A percentile compares a stretch with the other conserved stretches of the same genome.
These are phyloP conservation scores for Tarsius wallacei DNA, from an alignment of 2,797 vertebrate species.

Conservation along the genomic window DNA sequence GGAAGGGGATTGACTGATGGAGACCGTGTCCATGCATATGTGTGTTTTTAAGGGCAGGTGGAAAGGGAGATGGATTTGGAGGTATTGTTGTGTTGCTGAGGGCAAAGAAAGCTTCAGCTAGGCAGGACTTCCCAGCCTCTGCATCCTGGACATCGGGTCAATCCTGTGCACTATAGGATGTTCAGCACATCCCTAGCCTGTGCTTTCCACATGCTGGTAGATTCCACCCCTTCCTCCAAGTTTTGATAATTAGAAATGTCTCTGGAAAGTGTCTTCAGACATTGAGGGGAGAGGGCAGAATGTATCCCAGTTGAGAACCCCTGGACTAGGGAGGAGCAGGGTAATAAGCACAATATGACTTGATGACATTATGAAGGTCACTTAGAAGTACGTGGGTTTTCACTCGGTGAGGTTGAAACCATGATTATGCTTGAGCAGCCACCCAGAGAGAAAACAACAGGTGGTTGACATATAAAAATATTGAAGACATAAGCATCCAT, in stretches of 20 bases:
- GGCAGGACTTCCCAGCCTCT: background rate
- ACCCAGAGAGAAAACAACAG: background rate
- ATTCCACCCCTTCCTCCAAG: background rate
- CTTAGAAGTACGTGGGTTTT: background rate
- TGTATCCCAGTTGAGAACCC: background rate
- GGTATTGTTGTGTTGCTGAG: fast-evolving
- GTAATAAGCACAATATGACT: fast-evolving
- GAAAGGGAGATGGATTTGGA: background rate
- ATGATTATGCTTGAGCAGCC: fast-evolving
- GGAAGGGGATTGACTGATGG: background rate
- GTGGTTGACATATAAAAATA: no score
- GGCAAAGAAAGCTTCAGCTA: background rate
- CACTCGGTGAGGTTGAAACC: background rate
- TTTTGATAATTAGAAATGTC: background rate
- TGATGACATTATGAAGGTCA: fast-evolving
- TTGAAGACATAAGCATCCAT: fast-evolving
- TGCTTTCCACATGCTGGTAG: background rate
- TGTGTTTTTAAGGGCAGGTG: background rate
- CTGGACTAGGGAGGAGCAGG: background rate
- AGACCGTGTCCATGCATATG: background rate
- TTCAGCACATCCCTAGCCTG: background rate
- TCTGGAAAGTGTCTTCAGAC: background rate
- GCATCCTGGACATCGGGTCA: fast-evolving
- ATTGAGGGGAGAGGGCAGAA: background rate
- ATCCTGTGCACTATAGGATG: background rate